phyloP scores from a whole-genome alignment of 2,888 invertebrate genomes.

The Sacculina carcini region DNA sequence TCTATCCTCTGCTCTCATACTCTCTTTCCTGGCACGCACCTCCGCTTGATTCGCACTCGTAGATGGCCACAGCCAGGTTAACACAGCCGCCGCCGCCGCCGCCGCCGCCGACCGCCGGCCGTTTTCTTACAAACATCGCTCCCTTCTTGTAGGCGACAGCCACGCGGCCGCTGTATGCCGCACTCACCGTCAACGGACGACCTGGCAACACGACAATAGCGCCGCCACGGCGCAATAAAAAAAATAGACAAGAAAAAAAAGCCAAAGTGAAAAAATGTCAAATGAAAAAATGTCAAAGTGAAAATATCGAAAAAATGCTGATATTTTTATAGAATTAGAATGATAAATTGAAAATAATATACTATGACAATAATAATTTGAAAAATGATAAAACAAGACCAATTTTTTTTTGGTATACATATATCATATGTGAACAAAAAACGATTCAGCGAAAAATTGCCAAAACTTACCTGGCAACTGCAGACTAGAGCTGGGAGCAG shows the following conservation, averaged over 20 bases:
- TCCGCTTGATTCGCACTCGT: constrained; percentile 96
- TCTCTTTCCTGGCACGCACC: too few relatives aligned
- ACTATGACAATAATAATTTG: too few relatives aligned
- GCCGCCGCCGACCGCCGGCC: constrained; percentile 48
- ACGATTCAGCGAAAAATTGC: too few relatives aligned
- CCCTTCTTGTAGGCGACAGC: constrained; percentile 92
- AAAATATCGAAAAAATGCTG: too few relatives aligned
- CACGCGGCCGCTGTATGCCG: constrained; percentile 88
- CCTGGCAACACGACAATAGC: constrained; percentile 25
- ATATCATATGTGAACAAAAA: too few relatives aligned
- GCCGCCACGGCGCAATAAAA: neutral
- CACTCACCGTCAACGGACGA: constrained; percentile 71
- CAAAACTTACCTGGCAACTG: constrained; percentile 42
- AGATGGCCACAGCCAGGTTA: constrained; percentile 77
- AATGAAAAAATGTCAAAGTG: too few relatives aligned
- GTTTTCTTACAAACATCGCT: constrained; percentile 49
- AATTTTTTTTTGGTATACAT: too few relatives aligned
- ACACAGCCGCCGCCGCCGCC: constrained; percentile 61
- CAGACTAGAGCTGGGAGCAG: constrained; percentile 30
- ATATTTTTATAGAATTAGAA: too few relatives aligned
- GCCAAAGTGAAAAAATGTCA: constrained; percentile 14
- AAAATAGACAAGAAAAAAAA: constrained; percentile 10
- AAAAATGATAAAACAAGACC: too few relatives aligned
- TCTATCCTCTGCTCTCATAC: too few relatives aligned
- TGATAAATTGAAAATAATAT: too few relatives aligned